Percentiles rank a stretch among this genome's conserved stretches.
Evolutionary conservation across 1,140 invertebrate genomes (phyloP).

Genomic region (Lithobius niger): DNA sequence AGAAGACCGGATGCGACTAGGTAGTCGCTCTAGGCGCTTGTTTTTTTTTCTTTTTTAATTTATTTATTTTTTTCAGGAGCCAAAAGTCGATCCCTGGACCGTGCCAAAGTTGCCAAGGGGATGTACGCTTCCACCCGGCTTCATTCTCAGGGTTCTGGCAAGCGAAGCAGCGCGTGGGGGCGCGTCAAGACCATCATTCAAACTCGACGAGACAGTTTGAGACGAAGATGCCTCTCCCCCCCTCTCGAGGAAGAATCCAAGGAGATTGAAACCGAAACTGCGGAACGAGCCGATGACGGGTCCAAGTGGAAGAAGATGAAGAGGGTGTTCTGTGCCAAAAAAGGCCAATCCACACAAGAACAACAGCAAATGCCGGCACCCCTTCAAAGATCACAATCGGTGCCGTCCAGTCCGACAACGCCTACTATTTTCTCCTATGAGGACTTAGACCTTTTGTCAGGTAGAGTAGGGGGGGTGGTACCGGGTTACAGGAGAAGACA

Average conservation of each 20-base stretch:
- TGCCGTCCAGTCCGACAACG: conserved; percentile 50
- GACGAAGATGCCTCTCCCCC: conserved; percentile 38
- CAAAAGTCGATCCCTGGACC: conserved; percentile 4
- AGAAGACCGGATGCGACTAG: too few species aligned
- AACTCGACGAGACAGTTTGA: conserved; percentile 47
- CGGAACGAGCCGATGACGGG: background rate
- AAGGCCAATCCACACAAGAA: conserved; percentile 10
- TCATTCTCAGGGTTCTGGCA: background rate
- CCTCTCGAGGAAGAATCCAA: conserved; percentile 44
- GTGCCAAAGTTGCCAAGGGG: background rate
- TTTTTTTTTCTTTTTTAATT: too few species aligned
- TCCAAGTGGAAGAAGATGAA: conserved; percentile 60
- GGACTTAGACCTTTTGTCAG: conserved; percentile 20
- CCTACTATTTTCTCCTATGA: conserved; percentile 45
- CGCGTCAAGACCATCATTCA: conserved; percentile 42
- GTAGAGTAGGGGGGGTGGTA: conserved; percentile 7
- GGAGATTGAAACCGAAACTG: conserved; percentile 2
- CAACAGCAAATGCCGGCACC: too few species aligned
- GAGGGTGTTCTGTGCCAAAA: conserved; percentile 45
- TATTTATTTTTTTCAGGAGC: background rate
- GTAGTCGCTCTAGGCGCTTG: too few species aligned
- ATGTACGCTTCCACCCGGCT: background rate
- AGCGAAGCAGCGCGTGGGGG: conserved; percentile 13
- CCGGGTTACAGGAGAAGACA: conserved; percentile 14
- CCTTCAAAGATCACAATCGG: conserved; percentile 31